Base-by-base conservation (phyloP, 2,797 vertebrate species). In the Arctocebus calabarensis region DNA sequence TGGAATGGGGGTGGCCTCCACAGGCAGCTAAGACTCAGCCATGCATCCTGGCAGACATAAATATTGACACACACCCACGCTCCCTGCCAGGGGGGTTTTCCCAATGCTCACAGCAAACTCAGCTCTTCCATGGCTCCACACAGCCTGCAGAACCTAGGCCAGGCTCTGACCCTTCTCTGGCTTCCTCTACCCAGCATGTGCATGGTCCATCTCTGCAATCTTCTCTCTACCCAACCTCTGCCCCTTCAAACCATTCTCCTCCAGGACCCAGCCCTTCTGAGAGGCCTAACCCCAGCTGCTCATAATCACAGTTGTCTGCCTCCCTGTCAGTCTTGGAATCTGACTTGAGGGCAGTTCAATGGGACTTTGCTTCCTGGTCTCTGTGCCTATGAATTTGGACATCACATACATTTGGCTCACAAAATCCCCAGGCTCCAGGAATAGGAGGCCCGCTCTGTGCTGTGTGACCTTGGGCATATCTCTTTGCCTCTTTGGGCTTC, bases 111-210 rank as follows among this genome's bases (percentile, higher is more conserved):
- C 55, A 22, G 40, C 25, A 9, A 40, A 20, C 20, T 32, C 4
- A 0, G 2, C 7, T 32, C 9, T 16, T 14, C 12, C 3, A 0
- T 5, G 8, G 40, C 13, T 20, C 22, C 66, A 14, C 7, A 2
- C 0, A 12, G 32, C 27, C 77, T 32, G 10, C 25, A 37, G 64
- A 45, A 55, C 40, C 5, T 3, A 4, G 29, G 3, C 29, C 23
- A 23, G 23, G 70, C 48, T 19, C 66, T 40, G 34, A 1, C 2
- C 23, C 23, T 23, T 29, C 43, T 64, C 27, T 14, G 2, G 17
- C 45, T 48, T 29, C 7, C 0, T 20, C 29, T 48, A 7, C 85
- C 17, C 11, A 1, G 22, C 0, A 9, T 1, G 0, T 16, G 37
- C 2, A 2, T 4, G 17, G 3, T 27, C 34, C 66, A 75, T 61